Conservation (phyloP, 2,113 vertebrate genomes). For the Zeus faber region DNA sequence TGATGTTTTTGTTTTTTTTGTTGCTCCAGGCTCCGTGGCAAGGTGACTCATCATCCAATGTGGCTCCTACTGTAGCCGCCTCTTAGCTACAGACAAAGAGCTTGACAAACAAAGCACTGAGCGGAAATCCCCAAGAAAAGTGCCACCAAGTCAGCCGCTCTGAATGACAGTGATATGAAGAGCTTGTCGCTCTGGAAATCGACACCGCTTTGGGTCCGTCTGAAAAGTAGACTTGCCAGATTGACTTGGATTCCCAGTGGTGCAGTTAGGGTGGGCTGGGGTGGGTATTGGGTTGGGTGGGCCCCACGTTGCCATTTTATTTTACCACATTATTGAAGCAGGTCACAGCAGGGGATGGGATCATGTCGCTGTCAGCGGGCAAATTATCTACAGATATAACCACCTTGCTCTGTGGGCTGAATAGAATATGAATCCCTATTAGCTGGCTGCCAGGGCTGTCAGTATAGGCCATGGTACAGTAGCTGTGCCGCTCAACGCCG, state of each 20-base stretch:
- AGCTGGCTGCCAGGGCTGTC: constrained; percentile 58
- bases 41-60: constrained; percentile 57
- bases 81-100: constrained; percentile 55
- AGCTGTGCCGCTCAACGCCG: constrained; percentile 23
- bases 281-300: neutral
- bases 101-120: constrained; percentile 47
- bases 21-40: constrained; percentile 35
- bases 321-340: constrained; percentile 57
- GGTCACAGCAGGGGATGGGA: constrained; percentile 51
- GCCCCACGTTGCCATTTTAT: constrained; percentile 56
- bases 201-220: too few species aligned
- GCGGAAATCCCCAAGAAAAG: constrained; percentile 30
- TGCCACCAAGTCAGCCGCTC: constrained; percentile 21
- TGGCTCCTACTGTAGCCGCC: constrained; percentile 43
- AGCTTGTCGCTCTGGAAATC: too few species aligned
- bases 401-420: constrained; percentile 43
- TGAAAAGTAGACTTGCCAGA: too few species aligned
- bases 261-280: neutral
- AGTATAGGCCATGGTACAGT: constrained; percentile 28
- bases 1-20: constrained; percentile 38
- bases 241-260: too few species aligned
- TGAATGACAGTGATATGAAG: neutral
- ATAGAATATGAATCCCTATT: constrained; percentile 59
- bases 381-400: constrained; percentile 58
- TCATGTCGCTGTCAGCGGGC: constrained; percentile 45